Evolutionary conservation across 2,888 invertebrate species (phyloP), one percentile per base, ranked within the genome.

Genomic region (Athalia circularis): DNA sequence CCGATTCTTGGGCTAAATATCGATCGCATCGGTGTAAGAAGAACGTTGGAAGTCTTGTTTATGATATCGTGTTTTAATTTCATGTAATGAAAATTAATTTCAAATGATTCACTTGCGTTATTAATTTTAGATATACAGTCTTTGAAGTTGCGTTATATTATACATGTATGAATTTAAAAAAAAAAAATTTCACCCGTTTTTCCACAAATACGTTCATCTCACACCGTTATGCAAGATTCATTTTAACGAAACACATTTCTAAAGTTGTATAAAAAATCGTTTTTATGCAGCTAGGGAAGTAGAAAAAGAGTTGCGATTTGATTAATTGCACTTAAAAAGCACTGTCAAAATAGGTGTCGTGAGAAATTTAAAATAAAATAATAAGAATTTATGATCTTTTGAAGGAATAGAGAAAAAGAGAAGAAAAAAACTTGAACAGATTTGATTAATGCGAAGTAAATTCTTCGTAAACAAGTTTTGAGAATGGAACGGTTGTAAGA

Each of bases 1-100:
- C 78, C 79, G 74, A 74, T 72, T 74, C 74, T 74, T 72, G 78
- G 72, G 74, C 68, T 75, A 64, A 43, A 75, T 8, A 54, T 54
- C 8, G n/a, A 52, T 13, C 15, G 54, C 62, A 29, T 48, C 75
- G 75, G 64, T 75, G 75, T 64, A 43, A 75, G 61, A 50, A 62
- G 48, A 43, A 47, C n/a, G 57, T 59, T 43, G 72, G 59, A 57
- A 48, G 6, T 8, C 11, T 50, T 50, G n/a, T 48, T 67, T 50
- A 43, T 75, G 45, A 7, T 52, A 7, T 75, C 13, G 45, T 4
- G 62, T 48, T 75, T 50, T 50, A 7, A 72, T 62, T 64, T 50
- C 29, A 75, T 52, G 11, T 68, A 50, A 50, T 11, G n/a, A 68
- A n/a, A 61, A 61, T 52, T 11, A 54, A 29, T 29, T 29, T 11